A percentile compares a stretch with the other conserved stretches of the same genome.
Evolutionary conservation across 2,113 vertebrate genomes (phyloP).

Genomic region (Turdus rufiventris): DNA sequence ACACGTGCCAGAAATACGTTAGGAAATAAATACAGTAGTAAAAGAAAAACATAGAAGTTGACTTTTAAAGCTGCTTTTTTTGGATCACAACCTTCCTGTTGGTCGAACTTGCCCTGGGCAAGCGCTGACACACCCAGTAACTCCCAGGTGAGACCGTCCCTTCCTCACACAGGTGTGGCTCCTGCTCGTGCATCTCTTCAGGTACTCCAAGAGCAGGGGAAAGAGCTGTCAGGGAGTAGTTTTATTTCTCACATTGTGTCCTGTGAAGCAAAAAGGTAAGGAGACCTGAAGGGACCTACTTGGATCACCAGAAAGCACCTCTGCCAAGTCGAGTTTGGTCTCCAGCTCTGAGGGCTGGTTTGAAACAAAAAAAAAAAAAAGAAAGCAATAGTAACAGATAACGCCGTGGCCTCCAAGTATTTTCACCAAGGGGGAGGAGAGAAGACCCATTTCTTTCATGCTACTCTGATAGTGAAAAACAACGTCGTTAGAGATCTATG

Average conservation of each 20-base stretch:
- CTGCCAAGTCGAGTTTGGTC: neutral
- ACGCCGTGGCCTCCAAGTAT: neutral
- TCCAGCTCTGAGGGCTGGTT: constrained; percentile 23
- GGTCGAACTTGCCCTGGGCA: neutral
- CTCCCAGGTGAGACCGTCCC: neutral
- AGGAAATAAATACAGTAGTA: neutral
- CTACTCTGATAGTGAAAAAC: constrained; percentile 58
- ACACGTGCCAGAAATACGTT: constrained; percentile 62
- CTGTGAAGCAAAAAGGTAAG: neutral
- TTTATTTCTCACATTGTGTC: constrained; percentile 41
- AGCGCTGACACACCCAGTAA: neutral
- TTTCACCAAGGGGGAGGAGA: constrained; percentile 27
- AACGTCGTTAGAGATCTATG: constrained; percentile 58
- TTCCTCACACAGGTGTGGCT: constrained; percentile 31
- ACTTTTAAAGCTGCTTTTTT: constrained; percentile 64
- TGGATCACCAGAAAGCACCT: neutral
- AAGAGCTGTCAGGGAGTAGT: constrained; percentile 26
- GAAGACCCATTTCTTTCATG: constrained; percentile 57
- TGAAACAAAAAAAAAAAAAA: neutral
- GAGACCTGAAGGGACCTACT: constrained; percentile 39
- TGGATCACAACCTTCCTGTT: constrained; percentile 35
- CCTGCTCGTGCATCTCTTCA: constrained; percentile 19
- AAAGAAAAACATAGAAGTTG: neutral
- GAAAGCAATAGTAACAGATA: constrained; percentile 73
- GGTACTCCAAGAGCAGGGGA: neutral